phyloP scores from a whole-genome alignment of 1,140 invertebrate species.

The Dreissena rostriformis region DNA sequence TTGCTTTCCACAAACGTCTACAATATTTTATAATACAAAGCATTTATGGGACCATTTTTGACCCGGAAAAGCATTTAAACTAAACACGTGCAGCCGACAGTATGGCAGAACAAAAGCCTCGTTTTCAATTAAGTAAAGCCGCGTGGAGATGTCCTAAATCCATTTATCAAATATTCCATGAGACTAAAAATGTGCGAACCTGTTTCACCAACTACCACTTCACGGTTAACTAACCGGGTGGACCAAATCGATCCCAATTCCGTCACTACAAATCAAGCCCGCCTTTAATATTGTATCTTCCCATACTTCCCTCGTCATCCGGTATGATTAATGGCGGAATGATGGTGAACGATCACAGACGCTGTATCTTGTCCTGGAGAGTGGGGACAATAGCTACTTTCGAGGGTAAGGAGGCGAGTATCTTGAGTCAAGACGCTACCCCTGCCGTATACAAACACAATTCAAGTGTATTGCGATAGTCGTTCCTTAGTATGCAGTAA shows the following conservation, averaged over 20 bases:
- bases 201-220: conserved; percentile 19
- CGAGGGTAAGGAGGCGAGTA: conserved; percentile 9
- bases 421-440: conserved; percentile 5
- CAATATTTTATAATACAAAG: neutral
- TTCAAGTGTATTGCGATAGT: neutral
- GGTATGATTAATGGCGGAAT: conserved; percentile 37
- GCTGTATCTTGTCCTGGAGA: conserved; percentile 40
- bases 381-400: conserved; percentile 20
- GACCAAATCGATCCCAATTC: conserved; percentile 20
- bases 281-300: conserved; percentile 24
- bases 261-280: conserved; percentile 45
- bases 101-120: conserved; percentile 38
- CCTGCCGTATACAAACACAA: conserved; percentile 13
- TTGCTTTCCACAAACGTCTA: too few relatives aligned
- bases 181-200: conserved; percentile 42
- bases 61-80: neutral
- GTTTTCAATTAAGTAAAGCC: conserved; percentile 51
- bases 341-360: conserved; percentile 36
- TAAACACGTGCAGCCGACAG: conserved; percentile 29
- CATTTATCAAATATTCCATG: conserved; percentile 46
- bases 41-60: neutral
- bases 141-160: conserved; percentile 19
- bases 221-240: conserved; percentile 49
- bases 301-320: conserved; percentile 18
- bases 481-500: neutral